Percentiles rank a stretch among this genome's conserved stretches.
Conservation (phyloP, 1,140 invertebrate species). For the Sycobia sp. region DNA sequence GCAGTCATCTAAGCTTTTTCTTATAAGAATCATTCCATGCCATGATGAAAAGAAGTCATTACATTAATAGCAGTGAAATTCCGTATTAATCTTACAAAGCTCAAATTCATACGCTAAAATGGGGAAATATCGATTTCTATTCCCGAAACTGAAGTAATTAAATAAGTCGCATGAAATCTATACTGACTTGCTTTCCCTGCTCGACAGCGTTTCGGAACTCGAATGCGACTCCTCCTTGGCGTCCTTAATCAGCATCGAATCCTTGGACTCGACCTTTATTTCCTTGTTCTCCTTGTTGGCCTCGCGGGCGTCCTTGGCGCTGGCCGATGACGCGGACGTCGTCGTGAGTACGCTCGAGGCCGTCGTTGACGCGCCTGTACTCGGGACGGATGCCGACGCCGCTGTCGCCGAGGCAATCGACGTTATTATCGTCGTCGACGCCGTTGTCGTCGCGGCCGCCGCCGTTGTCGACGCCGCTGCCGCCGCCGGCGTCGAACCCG, state of each 20-base stretch:
- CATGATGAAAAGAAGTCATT: no score
- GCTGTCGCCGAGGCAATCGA: conserved; percentile 37
- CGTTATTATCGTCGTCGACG: conserved; percentile 42
- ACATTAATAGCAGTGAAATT: no score
- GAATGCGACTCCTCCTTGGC: conserved; percentile 48
- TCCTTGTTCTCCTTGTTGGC: conserved; percentile 55
- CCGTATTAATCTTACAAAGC: no score
- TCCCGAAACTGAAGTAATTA: no score
- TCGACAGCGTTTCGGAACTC: conserved; percentile 41
- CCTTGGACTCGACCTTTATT: conserved; percentile 48
- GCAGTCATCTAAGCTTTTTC: no score
- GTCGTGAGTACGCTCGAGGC: conserved; percentile 44
- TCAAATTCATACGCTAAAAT: no score
- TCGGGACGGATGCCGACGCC: conserved; percentile 46
- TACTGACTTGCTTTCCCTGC: conserved; percentile 37
- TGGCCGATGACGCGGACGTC: conserved; percentile 36
- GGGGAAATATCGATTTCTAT: no score
- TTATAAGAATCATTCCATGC: no score
- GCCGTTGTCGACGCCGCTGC: conserved; percentile 29
- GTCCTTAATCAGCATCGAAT: conserved; percentile 46
- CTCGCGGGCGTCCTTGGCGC: conserved; percentile 53
- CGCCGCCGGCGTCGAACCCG: background rate
- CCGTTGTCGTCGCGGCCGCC: conserved; percentile 38
- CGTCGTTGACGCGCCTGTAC: conserved; percentile 45
- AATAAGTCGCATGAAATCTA: no score